Evolutionary conservation across 2,113 vertebrate genomes (phyloP), one percentile per base, ranked within the genome.

Genomic region (Pica pica): DNA sequence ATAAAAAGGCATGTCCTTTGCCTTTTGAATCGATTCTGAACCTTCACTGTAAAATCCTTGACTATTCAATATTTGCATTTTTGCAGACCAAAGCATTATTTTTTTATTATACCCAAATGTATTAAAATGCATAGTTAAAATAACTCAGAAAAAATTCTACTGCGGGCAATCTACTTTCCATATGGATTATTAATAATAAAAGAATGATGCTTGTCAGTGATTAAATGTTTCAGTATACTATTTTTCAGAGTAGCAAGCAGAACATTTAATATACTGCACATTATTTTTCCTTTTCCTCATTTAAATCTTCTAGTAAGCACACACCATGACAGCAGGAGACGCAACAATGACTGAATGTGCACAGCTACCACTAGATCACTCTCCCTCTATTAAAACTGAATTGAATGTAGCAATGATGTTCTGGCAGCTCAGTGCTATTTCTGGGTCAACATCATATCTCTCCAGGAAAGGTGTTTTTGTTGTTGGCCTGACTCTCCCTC

Each of bases 391-490:
- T 94, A 96, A 97, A 97, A 87, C 22, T 2, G 70, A 86, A 97
- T 79, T 92, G 84, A 61, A 93, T 80, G 64, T 69, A 87, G 84
- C 87, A 90, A 50, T 46, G 59, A 88, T 88, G 55, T 94, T 91
- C 94, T 91, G 76, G 77, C 90, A 89, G 74, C 75, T 95, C 69
- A 73, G 64, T 89, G 59, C 26, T 94, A 96, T 96, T 97, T 91
- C 92, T 95, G 93, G 93, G 91, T 96, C 95, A 97, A 78, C 41
- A 89, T 65, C 86, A 35, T 97, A 90, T 95, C 95, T 98, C 94
- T 97, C 94, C 95, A 97, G 94, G 95, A 97, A 98, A 97, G 94
- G 84, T 96, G 93, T 59, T 97, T 97, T 93, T 97, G 91, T 81
- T 97, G 68, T 60, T 96, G 90, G 96, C 90, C 89, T 96, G 94